Evolutionary conservation across 2,888 invertebrate genomes (phyloP), one percentile per base, ranked within the genome.

Genomic region (Artemia sinica): DNA sequence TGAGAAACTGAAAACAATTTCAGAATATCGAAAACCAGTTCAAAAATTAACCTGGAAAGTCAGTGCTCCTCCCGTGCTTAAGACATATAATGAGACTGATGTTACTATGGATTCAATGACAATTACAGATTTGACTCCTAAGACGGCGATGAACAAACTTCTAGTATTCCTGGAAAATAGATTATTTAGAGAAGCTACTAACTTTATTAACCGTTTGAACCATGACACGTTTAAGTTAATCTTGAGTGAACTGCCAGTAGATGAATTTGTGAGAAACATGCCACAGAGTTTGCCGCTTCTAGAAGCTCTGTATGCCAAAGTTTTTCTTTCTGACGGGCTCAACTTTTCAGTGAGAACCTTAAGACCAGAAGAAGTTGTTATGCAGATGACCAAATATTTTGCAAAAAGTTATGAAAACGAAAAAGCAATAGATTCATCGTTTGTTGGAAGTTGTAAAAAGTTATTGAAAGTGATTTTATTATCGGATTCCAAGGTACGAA

Each of bases 171-270:
- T 91, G 73, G 93, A 93, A 77, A 91, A 91, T 10, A 81, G 88
- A 49, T 91, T 91, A 79, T 92, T 88, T 77, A 81, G 89, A n/a
- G 93, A 93, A 76, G 92, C 92, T 8, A 91, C 92, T 0, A 85
- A 86, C 65, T 87, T 92, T 70, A 82, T 94, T 72, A 84, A 87
- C 66, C 82, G 89, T 65, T 80, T 93, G 18, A 89, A 89, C 7
- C 85, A 86, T 63, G 86, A 86, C 1, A 90, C 91, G 5, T 81
- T 93, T 73, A 86, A 86, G 72, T 72, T 75, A 49, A 79, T 80
- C 71, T 73, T 81, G 58, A 73, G 76, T 1, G 91, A 91, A 72
- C 80, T 93, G 72, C 93, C 93, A 0, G 83, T 92, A 68, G 92
- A 92, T 76, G 80, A 91, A 73, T 81, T 93, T 73, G 85, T 92